Percentiles rank a stretch among this genome's conserved stretches.
phyloP scores from a whole-genome alignment of 2,113 vertebrate genomes.

The Jaculus jaculus region DNA sequence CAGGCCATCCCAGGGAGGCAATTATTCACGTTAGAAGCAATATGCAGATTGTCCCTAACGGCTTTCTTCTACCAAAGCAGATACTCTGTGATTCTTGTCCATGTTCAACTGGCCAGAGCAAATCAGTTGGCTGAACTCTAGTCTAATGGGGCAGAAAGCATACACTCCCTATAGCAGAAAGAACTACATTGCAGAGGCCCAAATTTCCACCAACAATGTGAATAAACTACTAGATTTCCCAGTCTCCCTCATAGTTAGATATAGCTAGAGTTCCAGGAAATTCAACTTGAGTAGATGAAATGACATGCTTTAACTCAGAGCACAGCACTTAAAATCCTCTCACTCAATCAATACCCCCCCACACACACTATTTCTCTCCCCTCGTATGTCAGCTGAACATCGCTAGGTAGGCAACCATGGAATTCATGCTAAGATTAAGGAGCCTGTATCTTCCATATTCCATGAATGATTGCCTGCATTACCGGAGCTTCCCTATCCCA shows the following conservation, averaged over 20 bases:
- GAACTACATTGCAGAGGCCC: neutral
- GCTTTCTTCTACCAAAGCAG: neutral
- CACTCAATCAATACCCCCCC: neutral
- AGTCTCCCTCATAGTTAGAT: neutral
- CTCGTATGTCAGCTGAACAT: neutral
- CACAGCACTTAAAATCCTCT: neutral
- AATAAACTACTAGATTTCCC: neutral
- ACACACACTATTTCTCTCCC: neutral
- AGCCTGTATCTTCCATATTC: neutral
- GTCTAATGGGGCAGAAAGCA: neutral
- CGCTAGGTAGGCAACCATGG: neutral
- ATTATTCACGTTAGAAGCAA: conserved; percentile 3
- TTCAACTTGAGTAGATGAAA: neutral
- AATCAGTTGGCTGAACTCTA: neutral
- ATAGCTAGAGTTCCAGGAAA: neutral
- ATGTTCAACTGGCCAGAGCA: neutral
- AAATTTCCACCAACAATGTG: neutral
- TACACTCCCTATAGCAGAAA: neutral
- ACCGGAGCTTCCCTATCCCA: neutral
- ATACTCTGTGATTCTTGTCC: neutral
- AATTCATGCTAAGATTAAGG: neutral
- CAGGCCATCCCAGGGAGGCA: neutral
- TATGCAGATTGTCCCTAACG: neutral
- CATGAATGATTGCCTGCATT: neutral
- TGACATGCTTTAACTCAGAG: neutral